Evolutionary conservation across 1,140 invertebrate species (phyloP).

Genomic region (Bombus polaris): DNA sequence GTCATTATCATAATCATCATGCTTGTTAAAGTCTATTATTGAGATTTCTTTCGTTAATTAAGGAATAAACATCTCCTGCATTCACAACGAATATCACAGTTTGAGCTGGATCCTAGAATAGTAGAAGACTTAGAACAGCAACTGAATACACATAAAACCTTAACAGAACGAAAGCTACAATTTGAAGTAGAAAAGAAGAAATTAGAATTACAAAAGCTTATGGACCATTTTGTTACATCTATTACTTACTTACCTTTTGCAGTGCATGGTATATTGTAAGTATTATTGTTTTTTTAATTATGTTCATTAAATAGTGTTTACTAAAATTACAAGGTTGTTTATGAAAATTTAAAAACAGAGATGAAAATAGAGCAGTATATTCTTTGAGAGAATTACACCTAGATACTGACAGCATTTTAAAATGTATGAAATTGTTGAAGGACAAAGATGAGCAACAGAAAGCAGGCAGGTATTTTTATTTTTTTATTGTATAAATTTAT

Average conservation of each 20-base stretch:
- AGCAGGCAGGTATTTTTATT: slow-evolving; percentile 27
- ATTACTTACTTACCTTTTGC: slow-evolving; percentile 86
- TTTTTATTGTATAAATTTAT: neutral
- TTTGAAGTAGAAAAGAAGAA: slow-evolving; percentile 88
- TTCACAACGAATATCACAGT: slow-evolving; percentile 83
- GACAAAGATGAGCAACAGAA: neutral
- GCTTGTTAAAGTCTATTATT: neutral
- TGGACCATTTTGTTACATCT: slow-evolving; percentile 87
- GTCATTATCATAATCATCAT: neutral
- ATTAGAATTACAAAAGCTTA: slow-evolving; percentile 88
- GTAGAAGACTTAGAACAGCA: slow-evolving; percentile 84
- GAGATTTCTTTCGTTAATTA: slow-evolving; percentile 12
- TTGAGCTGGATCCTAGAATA: slow-evolving; percentile 86
- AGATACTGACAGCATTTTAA: neutral
- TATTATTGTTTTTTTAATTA: neutral
- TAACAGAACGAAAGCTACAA: slow-evolving; percentile 85
- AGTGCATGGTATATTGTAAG: slow-evolving; percentile 83
- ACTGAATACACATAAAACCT: slow-evolving; percentile 84
- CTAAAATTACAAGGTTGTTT: neutral
- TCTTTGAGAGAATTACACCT: slow-evolving; percentile 37
- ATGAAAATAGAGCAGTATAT: slow-evolving; percentile 16
- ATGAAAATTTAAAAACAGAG: slow-evolving; percentile 23
- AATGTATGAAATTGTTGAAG: neutral
- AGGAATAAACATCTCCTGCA: slow-evolving; percentile 85
- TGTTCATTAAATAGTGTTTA: neutral